Evolutionary conservation across 1,140 invertebrate genomes (phyloP).

Genomic region (Cydia pomonella): DNA sequence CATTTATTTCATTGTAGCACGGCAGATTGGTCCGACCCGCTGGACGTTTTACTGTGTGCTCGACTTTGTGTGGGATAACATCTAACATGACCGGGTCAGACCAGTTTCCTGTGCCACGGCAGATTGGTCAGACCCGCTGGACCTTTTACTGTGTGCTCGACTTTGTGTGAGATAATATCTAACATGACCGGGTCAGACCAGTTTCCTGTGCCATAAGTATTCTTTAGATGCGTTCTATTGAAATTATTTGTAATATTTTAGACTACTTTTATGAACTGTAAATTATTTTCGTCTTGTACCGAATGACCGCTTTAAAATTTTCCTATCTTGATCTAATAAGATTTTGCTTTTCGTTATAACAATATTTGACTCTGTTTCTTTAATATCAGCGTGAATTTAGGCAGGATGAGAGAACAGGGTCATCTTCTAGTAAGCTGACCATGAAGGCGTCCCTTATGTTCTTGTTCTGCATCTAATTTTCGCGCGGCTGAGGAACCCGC

Average conservation of each 20-base stretch:
- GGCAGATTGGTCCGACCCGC: neutral
- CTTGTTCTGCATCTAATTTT: neutral
- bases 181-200: neutral
- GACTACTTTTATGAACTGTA: neutral
- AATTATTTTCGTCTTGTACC: neutral
- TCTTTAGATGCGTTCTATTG: neutral
- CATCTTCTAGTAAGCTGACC: conserved; percentile 10
- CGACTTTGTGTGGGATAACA: neutral
- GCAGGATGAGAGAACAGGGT: neutral
- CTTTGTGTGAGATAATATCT: neutral
- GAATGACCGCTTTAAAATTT: neutral
- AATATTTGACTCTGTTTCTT: neutral
- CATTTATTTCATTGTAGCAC: neutral
- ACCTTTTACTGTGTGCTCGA: neutral
- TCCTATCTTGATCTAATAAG: neutral
- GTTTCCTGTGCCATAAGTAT: neutral
- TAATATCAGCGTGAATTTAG: neutral
- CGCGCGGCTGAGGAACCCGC: neutral
- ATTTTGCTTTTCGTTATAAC: neutral
- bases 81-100: neutral
- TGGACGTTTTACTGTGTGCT: neutral
- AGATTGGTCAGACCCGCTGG: neutral
- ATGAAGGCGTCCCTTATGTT: neutral
- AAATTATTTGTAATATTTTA: neutral
- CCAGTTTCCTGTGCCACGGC: neutral